These are phyloP conservation scores for Lycaena phlaeas DNA, from an alignment of 2,888 invertebrate genomes.

Conservation along the genomic window DNA sequence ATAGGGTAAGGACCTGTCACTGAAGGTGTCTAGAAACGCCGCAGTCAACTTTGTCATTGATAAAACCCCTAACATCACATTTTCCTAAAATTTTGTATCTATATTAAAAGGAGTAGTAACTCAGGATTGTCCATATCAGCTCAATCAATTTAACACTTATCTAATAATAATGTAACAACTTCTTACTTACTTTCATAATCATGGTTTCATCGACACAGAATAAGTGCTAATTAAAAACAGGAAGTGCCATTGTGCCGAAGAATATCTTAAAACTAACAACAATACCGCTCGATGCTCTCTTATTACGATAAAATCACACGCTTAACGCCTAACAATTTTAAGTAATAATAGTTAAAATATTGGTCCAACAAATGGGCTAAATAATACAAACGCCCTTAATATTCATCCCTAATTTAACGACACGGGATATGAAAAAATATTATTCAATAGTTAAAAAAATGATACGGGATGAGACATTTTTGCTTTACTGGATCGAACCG, in stretches of 20 bases:
- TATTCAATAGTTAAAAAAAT: conserved; percentile 72
- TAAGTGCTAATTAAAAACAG: conserved; percentile 74
- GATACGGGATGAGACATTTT: conserved; percentile 67
- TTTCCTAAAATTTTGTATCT: conserved; percentile 67
- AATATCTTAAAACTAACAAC: conserved; percentile 71
- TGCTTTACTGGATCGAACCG: conserved; percentile 53
- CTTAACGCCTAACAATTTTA: conserved; percentile 74
- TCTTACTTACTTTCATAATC: conserved; percentile 69
- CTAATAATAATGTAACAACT: conserved; percentile 73
- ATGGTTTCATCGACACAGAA: conserved; percentile 72
- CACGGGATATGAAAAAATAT: conserved; percentile 72
- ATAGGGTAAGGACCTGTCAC: conserved; percentile 36
- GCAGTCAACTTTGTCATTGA: conserved; percentile 72
- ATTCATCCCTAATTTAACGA: conserved; percentile 73
- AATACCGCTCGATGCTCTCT: conserved; percentile 71
- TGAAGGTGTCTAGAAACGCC: conserved; percentile 41
- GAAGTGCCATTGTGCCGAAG: conserved; percentile 73
- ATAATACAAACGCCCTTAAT: conserved; percentile 74
- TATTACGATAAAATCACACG: conserved; percentile 72
- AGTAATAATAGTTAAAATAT: conserved; percentile 74
- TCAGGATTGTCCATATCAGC: conserved; percentile 70
- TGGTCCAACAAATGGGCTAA: conserved; percentile 75
- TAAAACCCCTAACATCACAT: conserved; percentile 70
- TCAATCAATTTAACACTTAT: conserved; percentile 73
- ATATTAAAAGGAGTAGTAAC: conserved; percentile 66